Base-by-base conservation (phyloP, 2,888 invertebrate species). In the Drosophila dives region DNA sequence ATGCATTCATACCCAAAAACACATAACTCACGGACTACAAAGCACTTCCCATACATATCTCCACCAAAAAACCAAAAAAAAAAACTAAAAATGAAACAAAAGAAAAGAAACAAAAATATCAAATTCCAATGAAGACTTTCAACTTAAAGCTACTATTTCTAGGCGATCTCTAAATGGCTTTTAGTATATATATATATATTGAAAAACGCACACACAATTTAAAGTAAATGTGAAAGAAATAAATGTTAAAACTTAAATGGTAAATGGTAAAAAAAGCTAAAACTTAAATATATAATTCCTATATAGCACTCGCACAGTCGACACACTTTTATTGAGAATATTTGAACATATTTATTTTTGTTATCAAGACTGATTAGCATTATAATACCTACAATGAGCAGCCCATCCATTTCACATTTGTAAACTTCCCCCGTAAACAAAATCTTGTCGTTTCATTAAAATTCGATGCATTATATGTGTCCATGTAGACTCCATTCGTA, bases 311-410 rank as follows among this genome's bases (percentile, higher is more conserved):
- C 59, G 55, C 72, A 83, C 71, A 70, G 53, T 67, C 62, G 26
- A 61, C 64, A 61, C 64, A 61, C 60, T 50, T 59, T 51, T 32
- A 60, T 69, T 67, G 64, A 61, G 56, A 45, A 69, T 45, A 45
- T 45, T 81, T 61, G 49, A 67, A 56, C 68, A 51, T 75, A 68
- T 81, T 82, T 58, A 64, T 85, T 87, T 86, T 90, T 72, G 90
- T 87, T 83, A 77, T 83, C 51, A 87, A 87, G 86, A 90, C 91
- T 87, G 86, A 87, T 90, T 90, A 86, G 91, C 83, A 80, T 78
- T 91, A 76, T 86, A 69, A 81, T 53, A 80, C 53, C 71, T 49
- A 40, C 26, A 64, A 59, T 58, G 66, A 67, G 34, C 48, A 56
- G 51, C 60, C 58, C 70, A 51, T 34, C 48, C 38, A 26, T 23